Evolutionary conservation across 1,140 invertebrate species (phyloP).

Genomic region (Scaptomyza graminum): DNA sequence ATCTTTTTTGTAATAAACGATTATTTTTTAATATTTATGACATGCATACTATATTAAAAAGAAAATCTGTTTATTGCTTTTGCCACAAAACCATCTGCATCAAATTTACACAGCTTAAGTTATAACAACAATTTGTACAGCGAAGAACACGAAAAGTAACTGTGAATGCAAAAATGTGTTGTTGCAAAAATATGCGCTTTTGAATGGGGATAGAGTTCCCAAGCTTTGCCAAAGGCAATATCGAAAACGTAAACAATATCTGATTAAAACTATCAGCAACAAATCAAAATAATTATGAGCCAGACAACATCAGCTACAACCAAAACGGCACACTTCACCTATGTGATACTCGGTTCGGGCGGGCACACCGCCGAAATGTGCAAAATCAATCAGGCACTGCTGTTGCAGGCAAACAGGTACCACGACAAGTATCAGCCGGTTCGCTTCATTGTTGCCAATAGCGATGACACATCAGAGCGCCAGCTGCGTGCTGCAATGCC

Average conservation of each 20-base stretch:
- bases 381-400: constrained; percentile 86
- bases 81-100: no score
- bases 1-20: no score
- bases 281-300: background rate
- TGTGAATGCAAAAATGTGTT: no score
- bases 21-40: no score
- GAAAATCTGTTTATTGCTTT: no score
- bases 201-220: no score
- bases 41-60: no score
- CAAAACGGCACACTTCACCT: constrained; percentile 63
- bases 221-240: constrained; percentile 2
- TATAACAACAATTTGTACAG: no score
- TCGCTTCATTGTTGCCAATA: constrained; percentile 91
- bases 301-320: background rate
- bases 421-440: constrained; percentile 84
- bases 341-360: constrained; percentile 87
- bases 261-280: background rate
- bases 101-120: no score
- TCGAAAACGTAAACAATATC: constrained; percentile 28
- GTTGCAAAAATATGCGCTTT: no score
- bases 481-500: constrained; percentile 54
- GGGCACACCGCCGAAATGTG: constrained; percentile 96
- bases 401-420: constrained; percentile 77
- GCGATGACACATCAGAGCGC: constrained; percentile 89
- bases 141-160: no score